These are phyloP conservation scores for Microtus oregoni DNA, from an alignment of 2,113 vertebrate genomes.

Conservation along the genomic window DNA sequence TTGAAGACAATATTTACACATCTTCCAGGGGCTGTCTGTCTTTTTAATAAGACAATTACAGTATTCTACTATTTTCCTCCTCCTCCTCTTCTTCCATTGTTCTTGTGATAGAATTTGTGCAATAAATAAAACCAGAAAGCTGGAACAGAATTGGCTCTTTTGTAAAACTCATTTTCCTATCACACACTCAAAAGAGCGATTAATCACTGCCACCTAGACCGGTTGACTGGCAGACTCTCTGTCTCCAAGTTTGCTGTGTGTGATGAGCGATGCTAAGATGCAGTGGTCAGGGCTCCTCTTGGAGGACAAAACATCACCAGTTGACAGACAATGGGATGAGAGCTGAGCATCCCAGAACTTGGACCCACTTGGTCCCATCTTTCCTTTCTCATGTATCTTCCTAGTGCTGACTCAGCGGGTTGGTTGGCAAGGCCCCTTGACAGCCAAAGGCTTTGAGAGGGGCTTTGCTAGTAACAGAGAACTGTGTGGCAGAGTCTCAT, in stretches of 20 bases:
- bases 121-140: constrained; percentile 57
- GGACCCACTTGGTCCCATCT: neutral
- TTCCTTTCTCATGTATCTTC: neutral
- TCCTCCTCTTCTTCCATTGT: neutral
- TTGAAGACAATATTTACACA: constrained; percentile 46
- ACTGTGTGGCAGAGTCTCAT: neutral
- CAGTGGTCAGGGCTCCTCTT: neutral
- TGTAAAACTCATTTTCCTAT: constrained; percentile 17
- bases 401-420: neutral
- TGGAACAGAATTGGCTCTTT: neutral
- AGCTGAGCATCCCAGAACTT: neutral
- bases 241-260: neutral
- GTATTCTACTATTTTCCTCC: neutral
- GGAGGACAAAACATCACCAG: neutral
- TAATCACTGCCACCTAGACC: neutral
- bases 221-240: neutral
- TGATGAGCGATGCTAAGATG: neutral
- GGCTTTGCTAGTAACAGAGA: neutral
- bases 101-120: constrained; percentile 26
- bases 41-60: constrained; percentile 52
- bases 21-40: constrained; percentile 26
- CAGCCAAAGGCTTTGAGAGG: neutral
- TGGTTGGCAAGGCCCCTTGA: neutral
- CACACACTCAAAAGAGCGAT: constrained; percentile 14
- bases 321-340: neutral